These are phyloP conservation scores for Dasyurus viverrinus DNA, from an alignment of 2,113 vertebrate genomes.

Conservation along the genomic window DNA sequence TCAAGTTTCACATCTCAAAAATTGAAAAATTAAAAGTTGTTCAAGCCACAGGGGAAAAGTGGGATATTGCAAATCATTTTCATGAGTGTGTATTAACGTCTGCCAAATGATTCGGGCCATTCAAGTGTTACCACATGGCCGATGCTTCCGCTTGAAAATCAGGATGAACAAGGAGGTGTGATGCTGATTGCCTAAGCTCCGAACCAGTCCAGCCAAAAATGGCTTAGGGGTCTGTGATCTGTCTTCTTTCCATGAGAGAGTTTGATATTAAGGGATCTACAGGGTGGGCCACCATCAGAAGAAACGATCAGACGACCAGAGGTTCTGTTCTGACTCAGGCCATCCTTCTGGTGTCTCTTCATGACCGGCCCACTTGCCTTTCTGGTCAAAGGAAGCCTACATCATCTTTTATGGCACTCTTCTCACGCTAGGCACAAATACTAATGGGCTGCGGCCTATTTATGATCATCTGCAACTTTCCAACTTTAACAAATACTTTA, in stretches of 20 bases:
- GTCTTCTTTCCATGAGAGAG: background rate
- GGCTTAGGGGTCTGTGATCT: background rate
- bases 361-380: background rate
- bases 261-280: background rate
- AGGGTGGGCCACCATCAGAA: background rate
- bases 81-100: slow-evolving; percentile 24
- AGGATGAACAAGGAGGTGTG: background rate
- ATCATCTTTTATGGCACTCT: background rate
- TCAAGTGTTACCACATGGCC: background rate
- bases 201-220: slow-evolving; percentile 25
- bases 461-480: background rate
- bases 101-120: slow-evolving; percentile 10
- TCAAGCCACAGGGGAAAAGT: slow-evolving; percentile 38
- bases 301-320: background rate
- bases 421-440: background rate
- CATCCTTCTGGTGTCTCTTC: background rate
- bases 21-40: background rate
- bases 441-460: background rate
- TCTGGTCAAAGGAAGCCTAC: background rate
- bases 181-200: background rate
- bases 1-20: background rate
- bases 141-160: slow-evolving; percentile 20
- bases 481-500: background rate
- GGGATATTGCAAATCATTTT: background rate
- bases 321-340: background rate